Conservation (phyloP, 1,140 invertebrate genomes). For the Heliconius hermathena region DNA sequence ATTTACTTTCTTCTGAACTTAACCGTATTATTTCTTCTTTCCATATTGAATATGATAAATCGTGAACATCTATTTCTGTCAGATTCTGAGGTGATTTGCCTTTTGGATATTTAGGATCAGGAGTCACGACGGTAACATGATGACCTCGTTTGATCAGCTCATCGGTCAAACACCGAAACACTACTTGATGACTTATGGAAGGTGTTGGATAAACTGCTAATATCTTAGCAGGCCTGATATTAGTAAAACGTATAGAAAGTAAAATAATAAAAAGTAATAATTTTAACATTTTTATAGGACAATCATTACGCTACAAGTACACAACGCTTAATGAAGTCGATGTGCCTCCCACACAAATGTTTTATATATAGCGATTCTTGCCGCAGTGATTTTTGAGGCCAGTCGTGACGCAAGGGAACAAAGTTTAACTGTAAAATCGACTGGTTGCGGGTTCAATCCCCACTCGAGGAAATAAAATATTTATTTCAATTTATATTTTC, state of each 20-base stretch:
- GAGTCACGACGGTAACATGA: constrained; percentile 65
- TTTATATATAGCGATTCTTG: neutral
- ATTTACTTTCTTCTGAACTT: constrained; percentile 29
- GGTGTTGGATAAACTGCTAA: constrained; percentile 76
- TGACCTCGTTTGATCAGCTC: constrained; percentile 75
- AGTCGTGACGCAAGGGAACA: too few relatives aligned
- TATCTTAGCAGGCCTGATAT: constrained; percentile 49
- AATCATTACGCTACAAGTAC: neutral
- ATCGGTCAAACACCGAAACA: constrained; percentile 63
- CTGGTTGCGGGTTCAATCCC: too few relatives aligned
- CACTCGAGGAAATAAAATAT: too few relatives aligned
- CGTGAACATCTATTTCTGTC: constrained; percentile 60
- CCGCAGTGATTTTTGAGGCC: neutral
- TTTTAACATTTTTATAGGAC: constrained; percentile 7
- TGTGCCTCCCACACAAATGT: neutral
- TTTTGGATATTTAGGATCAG: constrained; percentile 47
- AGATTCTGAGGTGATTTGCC: constrained; percentile 58
- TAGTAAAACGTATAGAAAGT: neutral
- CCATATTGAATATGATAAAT: constrained; percentile 63
- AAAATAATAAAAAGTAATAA: neutral
- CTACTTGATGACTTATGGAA: constrained; percentile 74
- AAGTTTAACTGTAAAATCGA: too few relatives aligned
- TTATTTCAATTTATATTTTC: too few relatives aligned
- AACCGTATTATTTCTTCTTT: constrained; percentile 56
- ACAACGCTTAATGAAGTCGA: neutral